These are phyloP conservation scores for Saturnia pavonia DNA, from an alignment of 2,888 invertebrate genomes.

Conservation along the genomic window DNA sequence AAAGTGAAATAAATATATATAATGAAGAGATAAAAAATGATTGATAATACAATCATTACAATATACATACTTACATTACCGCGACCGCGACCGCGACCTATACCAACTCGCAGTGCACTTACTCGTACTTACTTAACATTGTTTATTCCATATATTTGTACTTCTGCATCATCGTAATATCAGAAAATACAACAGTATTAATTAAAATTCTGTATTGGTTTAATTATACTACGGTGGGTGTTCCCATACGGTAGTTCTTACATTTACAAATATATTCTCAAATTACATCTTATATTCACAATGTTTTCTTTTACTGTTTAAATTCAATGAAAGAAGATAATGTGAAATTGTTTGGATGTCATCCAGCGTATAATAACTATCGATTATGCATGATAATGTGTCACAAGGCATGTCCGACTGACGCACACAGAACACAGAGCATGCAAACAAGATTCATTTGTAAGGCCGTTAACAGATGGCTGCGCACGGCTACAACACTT, in stretches of 20 bases:
- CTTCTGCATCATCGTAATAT: not conserved
- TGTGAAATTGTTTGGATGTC: not conserved
- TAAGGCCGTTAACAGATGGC: slow-evolving; percentile 3
- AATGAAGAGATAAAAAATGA: too few species aligned
- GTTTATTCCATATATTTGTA: not conserved
- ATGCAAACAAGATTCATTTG: slow-evolving; percentile 6
- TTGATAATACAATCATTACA: not conserved
- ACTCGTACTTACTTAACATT: not conserved
- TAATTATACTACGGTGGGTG: not conserved
- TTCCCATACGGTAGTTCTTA: too few species aligned
- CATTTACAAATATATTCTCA: too few species aligned
- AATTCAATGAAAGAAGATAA: not conserved
- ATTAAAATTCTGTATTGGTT: slow-evolving; percentile 4
- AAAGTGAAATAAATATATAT: too few species aligned
- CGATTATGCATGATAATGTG: slow-evolving; percentile 16
- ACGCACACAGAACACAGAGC: slow-evolving; percentile 7
- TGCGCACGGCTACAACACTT: slow-evolving; percentile 12
- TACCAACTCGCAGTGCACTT: not conserved
- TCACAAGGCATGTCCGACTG: slow-evolving; percentile 14
- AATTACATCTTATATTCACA: not conserved
- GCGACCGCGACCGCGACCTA: not conserved
- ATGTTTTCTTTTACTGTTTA: not conserved
- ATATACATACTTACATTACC: too few species aligned
- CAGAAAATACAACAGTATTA: not conserved
- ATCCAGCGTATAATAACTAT: not conserved